Evolutionary conservation across 2,888 invertebrate species (phyloP).

Genomic region (Apotomis betuletana): DNA sequence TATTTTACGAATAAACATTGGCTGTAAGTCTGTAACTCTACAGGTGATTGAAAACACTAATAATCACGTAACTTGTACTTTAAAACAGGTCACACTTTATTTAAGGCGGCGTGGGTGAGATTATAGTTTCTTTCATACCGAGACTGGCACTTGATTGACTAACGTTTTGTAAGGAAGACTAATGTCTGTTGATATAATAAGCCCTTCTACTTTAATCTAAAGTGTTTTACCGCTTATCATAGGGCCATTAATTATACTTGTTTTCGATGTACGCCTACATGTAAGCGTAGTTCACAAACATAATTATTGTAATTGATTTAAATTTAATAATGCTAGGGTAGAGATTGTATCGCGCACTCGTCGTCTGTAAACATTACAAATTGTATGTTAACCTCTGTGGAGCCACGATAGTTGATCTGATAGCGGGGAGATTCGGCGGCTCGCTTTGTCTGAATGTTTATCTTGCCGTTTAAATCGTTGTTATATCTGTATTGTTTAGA

Average conservation of each 20-base stretch:
- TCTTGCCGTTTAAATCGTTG: conserved; percentile 49
- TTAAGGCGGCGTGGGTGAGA: conserved; percentile 43
- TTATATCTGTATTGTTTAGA: conserved; percentile 37
- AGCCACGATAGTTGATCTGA: conserved; percentile 43
- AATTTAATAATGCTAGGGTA: conserved; percentile 74
- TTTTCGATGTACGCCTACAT: conserved; percentile 69
- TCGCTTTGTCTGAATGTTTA: conserved; percentile 48
- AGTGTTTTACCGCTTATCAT: conserved; percentile 77
- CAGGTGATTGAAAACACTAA: background rate
- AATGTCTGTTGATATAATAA: conserved; percentile 60
- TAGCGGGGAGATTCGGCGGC: conserved; percentile 41
- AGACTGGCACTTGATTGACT: conserved; percentile 57
- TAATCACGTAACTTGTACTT: conserved; percentile 2
- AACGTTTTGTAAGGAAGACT: conserved; percentile 55
- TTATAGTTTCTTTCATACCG: conserved; percentile 36
- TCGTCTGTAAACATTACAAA: conserved; percentile 67
- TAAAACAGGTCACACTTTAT: conserved; percentile 31
- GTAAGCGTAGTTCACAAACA: conserved; percentile 60
- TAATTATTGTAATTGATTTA: conserved; percentile 81
- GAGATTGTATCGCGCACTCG: conserved; percentile 61
- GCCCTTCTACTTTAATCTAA: conserved; percentile 75
- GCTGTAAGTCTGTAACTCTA: background rate
- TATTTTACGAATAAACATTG: background rate
- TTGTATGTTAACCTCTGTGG: conserved; percentile 46
- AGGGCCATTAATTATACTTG: conserved; percentile 72